Conservation (phyloP, 2,797 vertebrate genomes). For the Bufotes viridis region DNA sequence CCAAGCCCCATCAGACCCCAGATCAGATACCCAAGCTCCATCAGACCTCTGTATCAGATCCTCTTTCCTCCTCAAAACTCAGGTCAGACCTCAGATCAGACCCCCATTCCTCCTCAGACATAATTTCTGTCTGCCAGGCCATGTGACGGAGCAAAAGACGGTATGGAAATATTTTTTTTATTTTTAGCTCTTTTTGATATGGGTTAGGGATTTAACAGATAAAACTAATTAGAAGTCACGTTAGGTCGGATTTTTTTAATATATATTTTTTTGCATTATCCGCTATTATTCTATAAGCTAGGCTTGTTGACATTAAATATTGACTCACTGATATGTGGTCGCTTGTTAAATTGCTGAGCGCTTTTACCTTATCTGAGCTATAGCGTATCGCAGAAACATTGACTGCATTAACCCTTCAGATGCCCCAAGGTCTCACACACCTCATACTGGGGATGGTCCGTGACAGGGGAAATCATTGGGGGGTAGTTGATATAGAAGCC, state of each 20-base stretch:
- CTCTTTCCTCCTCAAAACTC: no score
- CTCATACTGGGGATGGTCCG: no score
- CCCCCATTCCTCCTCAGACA: no score
- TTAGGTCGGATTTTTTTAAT: neutral
- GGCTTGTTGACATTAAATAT: constrained; percentile 47
- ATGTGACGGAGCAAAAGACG: neutral
- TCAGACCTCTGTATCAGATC: no score
- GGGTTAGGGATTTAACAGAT: neutral
- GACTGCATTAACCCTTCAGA: constrained; percentile 1
- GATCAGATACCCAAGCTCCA: no score
- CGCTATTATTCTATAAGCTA: constrained; percentile 41
- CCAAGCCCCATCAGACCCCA: no score
- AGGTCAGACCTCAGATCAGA: no score
- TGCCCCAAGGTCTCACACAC: no score
- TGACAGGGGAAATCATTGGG: neutral
- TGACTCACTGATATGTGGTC: constrained; percentile 37
- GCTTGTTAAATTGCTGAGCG: constrained; percentile 7
- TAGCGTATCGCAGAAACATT: constrained; percentile 29
- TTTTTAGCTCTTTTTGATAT: neutral
- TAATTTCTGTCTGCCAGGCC: neutral
- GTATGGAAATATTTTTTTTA: neutral
- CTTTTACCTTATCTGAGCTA: constrained; percentile 47
- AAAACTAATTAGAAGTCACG: constrained; percentile 17
- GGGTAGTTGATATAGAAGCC: neutral
- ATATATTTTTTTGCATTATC: neutral